Base-by-base conservation (phyloP, 1,140 invertebrate genomes). In the Tachypleus tridentatus region DNA sequence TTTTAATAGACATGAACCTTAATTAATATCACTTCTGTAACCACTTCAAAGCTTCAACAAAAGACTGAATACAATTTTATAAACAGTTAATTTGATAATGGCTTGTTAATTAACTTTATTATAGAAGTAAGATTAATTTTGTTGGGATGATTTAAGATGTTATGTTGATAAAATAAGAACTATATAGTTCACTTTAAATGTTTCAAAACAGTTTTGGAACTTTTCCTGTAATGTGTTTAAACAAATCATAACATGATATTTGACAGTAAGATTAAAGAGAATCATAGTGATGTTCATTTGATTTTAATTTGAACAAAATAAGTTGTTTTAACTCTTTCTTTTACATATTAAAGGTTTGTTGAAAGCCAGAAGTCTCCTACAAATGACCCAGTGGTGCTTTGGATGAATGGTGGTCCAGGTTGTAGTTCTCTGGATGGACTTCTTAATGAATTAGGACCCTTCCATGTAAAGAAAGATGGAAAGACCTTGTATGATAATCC, bases 371-470 rank as follows among this genome's bases (percentile, higher is more conserved):
- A 71, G 48, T 74, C 76, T 65, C 79, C 81, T 5, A 58, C 64
- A 5, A 73, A 64, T 49, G 81, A 81, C 69, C 82, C 81, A 29
- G 48, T 82, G 4, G 72, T 84, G 29, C 69, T 83, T n/a, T 82
- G 82, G 81, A 67, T 83, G 70, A 83, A 80, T 73, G 82, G 81
- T 54, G 81, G 81, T 50, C 82, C 82, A 62, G 82, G 81, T 0
- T 82, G 82, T 69, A 79, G 77, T 64, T 82, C 80, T 52, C 64
- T 82, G 57, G 71, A 75, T 57, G 82, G 80, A 5, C 68, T 80
- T 4, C 71, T 83, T 4, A 75, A 73, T 64, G 82, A 83, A 72
- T 73, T 79, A 69, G 82, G 82, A n/a, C 82, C 82, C 29, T 81
- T 78, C 71, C 70, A 69, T 63, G 68, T 77, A 5, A 74, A 74